Evolutionary conservation across 92 coral and sea anemone genomes (phyloP).

Genomic region (Siderastrea radians): DNA sequence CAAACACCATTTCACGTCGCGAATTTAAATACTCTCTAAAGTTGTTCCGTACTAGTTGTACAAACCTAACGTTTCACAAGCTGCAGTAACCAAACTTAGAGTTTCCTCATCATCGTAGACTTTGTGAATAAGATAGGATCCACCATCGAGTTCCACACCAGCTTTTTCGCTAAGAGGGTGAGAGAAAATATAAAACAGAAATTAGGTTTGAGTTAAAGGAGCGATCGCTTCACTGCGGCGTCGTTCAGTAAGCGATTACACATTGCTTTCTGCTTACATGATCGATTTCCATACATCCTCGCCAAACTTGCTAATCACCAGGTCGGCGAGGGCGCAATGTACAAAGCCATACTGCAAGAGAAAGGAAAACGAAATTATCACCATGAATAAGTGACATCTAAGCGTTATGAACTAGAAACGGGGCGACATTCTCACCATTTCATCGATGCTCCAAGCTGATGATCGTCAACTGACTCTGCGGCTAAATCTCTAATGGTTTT

Average conservation of each 20-base stretch:
- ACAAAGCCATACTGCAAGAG: slow-evolving; percentile 90
- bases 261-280: slow-evolving; percentile 73
- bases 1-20: neutral
- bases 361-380: neutral
- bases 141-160: slow-evolving; percentile 97
- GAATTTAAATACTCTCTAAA: neutral
- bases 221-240: neutral
- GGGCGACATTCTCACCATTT: slow-evolving; percentile 35
- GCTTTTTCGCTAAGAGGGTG: slow-evolving; percentile 82
- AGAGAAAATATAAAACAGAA: slow-evolving; percentile 13
- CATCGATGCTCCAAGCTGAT: neutral
- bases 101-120: slow-evolving; percentile 95
- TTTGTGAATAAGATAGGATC: slow-evolving; percentile 97
- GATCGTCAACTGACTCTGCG: slow-evolving; percentile 13
- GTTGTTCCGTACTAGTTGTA: neutral
- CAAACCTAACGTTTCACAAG: slow-evolving; percentile 94
- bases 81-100: slow-evolving; percentile 80
- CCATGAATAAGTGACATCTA: neutral
- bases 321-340: slow-evolving; percentile 96
- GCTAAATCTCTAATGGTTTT: slow-evolving; percentile 19
- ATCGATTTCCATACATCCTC: slow-evolving; percentile 94
- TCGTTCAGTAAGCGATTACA: slow-evolving; percentile 15
- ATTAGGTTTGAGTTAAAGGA: neutral
- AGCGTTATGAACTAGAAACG: no score
- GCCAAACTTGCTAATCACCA: slow-evolving; percentile 94